These are phyloP conservation scores for Orestias chungarensis DNA, from an alignment of 2,797 vertebrate species.

Conservation along the genomic window DNA sequence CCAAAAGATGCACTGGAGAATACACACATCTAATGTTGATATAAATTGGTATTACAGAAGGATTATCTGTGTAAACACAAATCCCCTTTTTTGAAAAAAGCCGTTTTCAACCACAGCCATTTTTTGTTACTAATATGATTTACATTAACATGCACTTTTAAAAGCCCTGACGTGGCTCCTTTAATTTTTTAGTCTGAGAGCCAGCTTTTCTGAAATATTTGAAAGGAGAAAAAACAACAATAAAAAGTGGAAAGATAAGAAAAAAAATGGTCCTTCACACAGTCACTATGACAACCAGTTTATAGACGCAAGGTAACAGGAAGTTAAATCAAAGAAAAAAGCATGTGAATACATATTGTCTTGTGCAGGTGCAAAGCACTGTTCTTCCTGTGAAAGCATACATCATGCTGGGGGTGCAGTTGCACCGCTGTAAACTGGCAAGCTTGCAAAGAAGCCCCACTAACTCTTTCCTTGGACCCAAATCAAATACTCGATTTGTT, in stretches of 20 bases:
- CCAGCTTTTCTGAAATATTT: conserved; percentile 43
- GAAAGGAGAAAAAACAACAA: conserved; percentile 17
- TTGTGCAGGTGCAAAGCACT: conserved; percentile 36
- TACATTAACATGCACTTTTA: conserved; percentile 49
- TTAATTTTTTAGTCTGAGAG: conserved; percentile 55
- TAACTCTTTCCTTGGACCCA: conserved; percentile 63
- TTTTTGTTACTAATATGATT: conserved; percentile 35
- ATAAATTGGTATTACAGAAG: conserved; percentile 14
- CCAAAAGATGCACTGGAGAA: not conserved
- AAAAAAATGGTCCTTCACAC: conserved; percentile 33
- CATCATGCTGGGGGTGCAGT: conserved; percentile 54
- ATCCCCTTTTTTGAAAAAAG: conserved; percentile 27
- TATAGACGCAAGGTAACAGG: conserved; percentile 57
- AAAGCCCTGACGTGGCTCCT: conserved; percentile 42
- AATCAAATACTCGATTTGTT: conserved; percentile 79
- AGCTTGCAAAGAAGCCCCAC: conserved; percentile 62
- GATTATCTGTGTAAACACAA: conserved; percentile 46
- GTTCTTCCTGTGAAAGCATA: conserved; percentile 28
- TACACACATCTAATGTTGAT: conserved; percentile 26
- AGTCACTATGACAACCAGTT: conserved; percentile 70
- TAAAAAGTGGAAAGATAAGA: conserved; percentile 14
- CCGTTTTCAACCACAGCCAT: conserved; percentile 10
- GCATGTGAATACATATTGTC: conserved; percentile 1
- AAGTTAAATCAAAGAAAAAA: conserved; percentile 24
- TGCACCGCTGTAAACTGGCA: conserved; percentile 62